phyloP scores from a whole-genome alignment of 1,140 invertebrate genomes.

The Streblospio benedicti region DNA sequence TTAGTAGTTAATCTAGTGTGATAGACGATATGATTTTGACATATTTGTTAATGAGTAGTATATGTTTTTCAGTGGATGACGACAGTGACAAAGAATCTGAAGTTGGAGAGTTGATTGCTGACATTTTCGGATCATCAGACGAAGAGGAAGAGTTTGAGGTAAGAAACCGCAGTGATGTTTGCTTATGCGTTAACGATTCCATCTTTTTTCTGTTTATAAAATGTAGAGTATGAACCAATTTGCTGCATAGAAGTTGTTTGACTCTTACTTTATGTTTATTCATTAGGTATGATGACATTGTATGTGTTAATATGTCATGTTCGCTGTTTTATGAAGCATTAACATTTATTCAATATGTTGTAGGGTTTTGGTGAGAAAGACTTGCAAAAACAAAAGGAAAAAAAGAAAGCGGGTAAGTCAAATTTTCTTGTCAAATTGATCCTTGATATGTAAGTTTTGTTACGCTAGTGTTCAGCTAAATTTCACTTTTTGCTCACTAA shows the following conservation, averaged over 20 bases:
- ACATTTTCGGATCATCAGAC: conserved; percentile 50
- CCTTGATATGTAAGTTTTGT: too few species aligned
- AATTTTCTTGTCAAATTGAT: too few species aligned
- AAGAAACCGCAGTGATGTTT: too few species aligned
- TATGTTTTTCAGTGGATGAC: conserved; percentile 2
- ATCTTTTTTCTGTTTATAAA: neutral
- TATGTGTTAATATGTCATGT: neutral
- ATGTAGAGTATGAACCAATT: neutral
- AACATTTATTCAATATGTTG: conserved; percentile 5
- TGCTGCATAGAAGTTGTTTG: too few species aligned
- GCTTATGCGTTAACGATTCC: neutral
- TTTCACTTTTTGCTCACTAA: too few species aligned
- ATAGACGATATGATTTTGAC: too few species aligned
- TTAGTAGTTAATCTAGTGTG: too few species aligned
- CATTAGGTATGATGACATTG: neutral
- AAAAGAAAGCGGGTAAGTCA: conserved; percentile 9
- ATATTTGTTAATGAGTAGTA: neutral
- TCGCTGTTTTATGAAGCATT: conserved; percentile 20
- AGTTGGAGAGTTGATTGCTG: conserved; percentile 42
- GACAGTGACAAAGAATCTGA: conserved; percentile 13
- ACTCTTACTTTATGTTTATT: too few species aligned
- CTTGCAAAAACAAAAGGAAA: conserved; percentile 10
- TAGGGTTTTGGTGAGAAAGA: conserved; percentile 13
- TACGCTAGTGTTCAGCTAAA: too few species aligned
- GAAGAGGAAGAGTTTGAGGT: conserved; percentile 51